Evolutionary conservation across 37 sponge, comb jelly and placozoan genomes (phyloP), one percentile per base, ranked within the genome.

Genomic region (Spongilla lacustris): DNA sequence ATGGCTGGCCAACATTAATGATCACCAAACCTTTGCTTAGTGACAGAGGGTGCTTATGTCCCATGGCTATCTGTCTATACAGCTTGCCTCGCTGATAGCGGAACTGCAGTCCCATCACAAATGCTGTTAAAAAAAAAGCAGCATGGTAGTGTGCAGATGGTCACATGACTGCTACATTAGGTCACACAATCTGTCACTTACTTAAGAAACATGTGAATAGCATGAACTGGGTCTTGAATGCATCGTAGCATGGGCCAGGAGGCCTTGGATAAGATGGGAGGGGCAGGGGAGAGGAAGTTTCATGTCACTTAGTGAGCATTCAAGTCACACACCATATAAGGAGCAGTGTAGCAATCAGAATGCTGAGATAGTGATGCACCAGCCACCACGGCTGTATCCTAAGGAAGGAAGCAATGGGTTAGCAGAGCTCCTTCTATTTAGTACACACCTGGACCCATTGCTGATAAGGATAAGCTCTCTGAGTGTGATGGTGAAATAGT

Each of bases 351-450:
- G 93, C 77, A 24, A 92, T 81, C 0, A 70, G 66, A 10, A 92
- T 88, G 46, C 86, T 89, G 79, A 66, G 71, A 81, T 92, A 92
- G 68, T 92, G 93, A 71, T 92, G 93, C 6, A 88, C 49, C 34
- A 92, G 68, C 93, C 93, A 92, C 93, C 93, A 92, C 67, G 46
- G 77, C 78, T 82, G 80, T 48, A 92, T 92, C 74, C 93, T 92
- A 66, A 28, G 67, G 27, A 24, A n/a, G 2, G 22, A 73, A 36
- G 2, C 38, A 12, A 36, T 24, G 5, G 4, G 6, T 69, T 8
- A 4, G 27, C n/a, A 69, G 28, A 69, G 71, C 71, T 27, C 71
- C 11, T 28, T 69, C 25, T 69, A 69, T 69, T 69, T 69, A n/a
- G 9, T 12, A 69, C 90, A 29, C 69, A 86, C 93, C 76, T 88